These are phyloP conservation scores for Onychostoma macrolepis DNA, from an alignment of 2,113 vertebrate genomes.

Conservation along the genomic window DNA sequence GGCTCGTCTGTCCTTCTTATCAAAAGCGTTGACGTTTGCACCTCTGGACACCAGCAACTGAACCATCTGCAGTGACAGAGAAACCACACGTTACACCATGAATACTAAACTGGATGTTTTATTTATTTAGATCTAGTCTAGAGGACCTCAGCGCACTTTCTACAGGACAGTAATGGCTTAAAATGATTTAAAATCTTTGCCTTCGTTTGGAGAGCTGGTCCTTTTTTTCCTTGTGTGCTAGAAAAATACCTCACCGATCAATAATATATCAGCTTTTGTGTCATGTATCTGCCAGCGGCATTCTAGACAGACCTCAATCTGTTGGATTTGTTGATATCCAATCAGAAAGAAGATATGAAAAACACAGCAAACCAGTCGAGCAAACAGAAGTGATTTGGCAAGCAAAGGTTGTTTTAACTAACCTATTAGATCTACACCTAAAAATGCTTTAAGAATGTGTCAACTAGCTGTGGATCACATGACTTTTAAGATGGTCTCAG, in stretches of 20 bases:
- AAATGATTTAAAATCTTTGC: not conserved
- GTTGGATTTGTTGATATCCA: not conserved
- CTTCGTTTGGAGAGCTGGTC: not conserved
- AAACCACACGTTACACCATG: not conserved
- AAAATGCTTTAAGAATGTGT: not conserved
- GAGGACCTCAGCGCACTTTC: not conserved
- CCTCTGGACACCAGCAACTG: conserved; percentile 94
- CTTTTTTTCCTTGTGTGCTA: not conserved
- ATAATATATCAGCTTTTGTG: conserved; percentile 5
- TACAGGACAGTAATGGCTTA: not conserved
- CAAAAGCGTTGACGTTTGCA: conserved; percentile 98
- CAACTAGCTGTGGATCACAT: not conserved
- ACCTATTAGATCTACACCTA: not conserved
- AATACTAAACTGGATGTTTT: not conserved
- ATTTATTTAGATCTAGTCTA: not conserved
- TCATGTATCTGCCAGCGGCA: conserved; percentile 1
- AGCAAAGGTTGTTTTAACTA: not conserved
- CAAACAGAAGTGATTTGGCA: not conserved
- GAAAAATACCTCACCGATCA: not conserved
- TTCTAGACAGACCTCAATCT: not conserved
- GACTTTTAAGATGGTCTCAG: not conserved
- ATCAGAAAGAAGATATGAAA: conserved; percentile 12
- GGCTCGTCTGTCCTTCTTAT: conserved; percentile 98
- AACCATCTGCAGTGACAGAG: conserved; percentile 86
- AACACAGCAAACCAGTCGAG: not conserved